Evolutionary conservation across 2,113 vertebrate genomes (phyloP).

Genomic region (Etia nguti): DNA sequence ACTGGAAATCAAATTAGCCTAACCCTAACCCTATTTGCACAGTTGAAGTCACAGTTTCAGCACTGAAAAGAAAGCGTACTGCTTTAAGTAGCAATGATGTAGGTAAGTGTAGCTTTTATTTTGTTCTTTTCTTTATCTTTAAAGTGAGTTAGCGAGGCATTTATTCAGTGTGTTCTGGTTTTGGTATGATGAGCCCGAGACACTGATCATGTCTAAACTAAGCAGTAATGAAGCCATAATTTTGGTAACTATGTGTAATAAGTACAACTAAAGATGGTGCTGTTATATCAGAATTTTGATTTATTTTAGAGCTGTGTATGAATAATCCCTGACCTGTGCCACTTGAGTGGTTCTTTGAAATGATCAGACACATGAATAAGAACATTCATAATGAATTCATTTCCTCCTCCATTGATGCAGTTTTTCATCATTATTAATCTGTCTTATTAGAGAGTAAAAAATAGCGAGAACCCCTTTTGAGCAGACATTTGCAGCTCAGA

Average conservation of each 20-base stretch:
- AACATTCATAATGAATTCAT: neutral
- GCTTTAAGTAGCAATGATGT: neutral
- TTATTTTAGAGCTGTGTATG: neutral
- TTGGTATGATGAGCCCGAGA: neutral
- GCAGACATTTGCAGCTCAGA: neutral
- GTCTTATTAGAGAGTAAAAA: neutral
- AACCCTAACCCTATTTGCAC: too few species aligned
- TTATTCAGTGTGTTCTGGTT: neutral
- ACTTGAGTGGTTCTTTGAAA: neutral
- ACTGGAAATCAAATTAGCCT: fast-evolving
- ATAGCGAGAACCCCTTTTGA: neutral
- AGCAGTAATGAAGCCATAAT: neutral
- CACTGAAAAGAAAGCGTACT: neutral
- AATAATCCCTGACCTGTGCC: neutral
- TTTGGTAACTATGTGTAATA: neutral
- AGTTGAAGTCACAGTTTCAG: neutral
- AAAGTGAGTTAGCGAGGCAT: neutral
- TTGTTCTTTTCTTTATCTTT: neutral
- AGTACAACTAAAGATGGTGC: neutral
- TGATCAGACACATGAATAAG: neutral
- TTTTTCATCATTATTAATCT: neutral
- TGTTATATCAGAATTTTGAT: neutral
- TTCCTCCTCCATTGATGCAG: neutral
- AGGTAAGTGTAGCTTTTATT: neutral
- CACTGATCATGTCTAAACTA: neutral